Evolutionary conservation across 2,888 invertebrate genomes (phyloP).

Genomic region (Girardia tigrina): DNA sequence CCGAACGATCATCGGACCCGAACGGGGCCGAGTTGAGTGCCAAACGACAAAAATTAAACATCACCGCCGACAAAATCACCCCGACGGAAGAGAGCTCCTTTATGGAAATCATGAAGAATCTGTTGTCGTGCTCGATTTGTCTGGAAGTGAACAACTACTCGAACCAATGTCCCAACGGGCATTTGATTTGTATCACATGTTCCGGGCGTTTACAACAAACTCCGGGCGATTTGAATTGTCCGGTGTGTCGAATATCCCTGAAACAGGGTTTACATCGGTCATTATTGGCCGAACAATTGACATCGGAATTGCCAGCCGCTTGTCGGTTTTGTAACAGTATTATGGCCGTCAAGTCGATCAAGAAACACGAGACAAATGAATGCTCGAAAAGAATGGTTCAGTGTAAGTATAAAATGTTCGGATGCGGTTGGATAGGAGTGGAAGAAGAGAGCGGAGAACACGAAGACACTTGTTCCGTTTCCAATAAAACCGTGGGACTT

Average conservation of each 20-base stretch:
- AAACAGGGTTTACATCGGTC: slow-evolving; percentile 21
- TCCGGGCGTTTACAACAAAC: slow-evolving; percentile 21
- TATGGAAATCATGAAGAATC: slow-evolving; percentile 28
- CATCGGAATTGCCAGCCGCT: slow-evolving; percentile 28
- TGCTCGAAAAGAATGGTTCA: not conserved
- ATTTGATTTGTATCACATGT: slow-evolving; percentile 30
- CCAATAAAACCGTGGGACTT: slow-evolving; percentile 7
- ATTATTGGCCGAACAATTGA: slow-evolving; percentile 25
- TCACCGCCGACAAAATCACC: not conserved
- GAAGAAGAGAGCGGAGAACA: not conserved
- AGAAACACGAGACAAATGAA: slow-evolving; percentile 10
- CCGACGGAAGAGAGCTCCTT: slow-evolving; percentile 20
- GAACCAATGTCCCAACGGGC: slow-evolving; percentile 31
- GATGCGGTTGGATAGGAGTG: slow-evolving; percentile 16
- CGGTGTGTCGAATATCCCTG: slow-evolving; percentile 30
- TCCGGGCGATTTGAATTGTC: slow-evolving; percentile 26
- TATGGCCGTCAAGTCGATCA: slow-evolving; percentile 17
- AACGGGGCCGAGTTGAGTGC: not conserved
- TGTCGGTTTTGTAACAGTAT: slow-evolving; percentile 6
- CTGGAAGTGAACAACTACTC: slow-evolving; percentile 18
- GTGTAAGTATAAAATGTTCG: slow-evolving; percentile 31
- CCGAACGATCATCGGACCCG: not conserved
- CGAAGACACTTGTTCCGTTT: not conserved
- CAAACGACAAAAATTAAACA: not conserved
- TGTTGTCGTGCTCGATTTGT: slow-evolving; percentile 31